These are phyloP conservation scores for Scaptodrosophila lebanonensis DNA, from an alignment of 1,140 invertebrate genomes.

Conservation along the genomic window DNA sequence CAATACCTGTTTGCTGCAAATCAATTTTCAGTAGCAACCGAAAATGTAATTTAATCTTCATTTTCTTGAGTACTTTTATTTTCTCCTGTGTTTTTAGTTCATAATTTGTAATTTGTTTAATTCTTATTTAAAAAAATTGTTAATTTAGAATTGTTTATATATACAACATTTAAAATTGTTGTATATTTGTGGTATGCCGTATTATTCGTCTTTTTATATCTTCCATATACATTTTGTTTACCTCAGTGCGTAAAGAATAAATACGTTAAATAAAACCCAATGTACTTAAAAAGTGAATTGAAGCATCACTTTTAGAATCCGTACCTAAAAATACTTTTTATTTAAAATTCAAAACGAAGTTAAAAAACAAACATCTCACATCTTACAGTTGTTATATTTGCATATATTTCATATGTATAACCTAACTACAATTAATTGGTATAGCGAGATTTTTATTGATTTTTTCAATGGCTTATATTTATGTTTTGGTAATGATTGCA, in stretches of 20 bases:
- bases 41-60: slow-evolving; percentile 11
- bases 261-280: no score
- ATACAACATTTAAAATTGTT: neutral
- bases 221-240: no score
- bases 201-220: no score
- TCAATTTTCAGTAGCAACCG: slow-evolving; percentile 12
- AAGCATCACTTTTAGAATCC: no score
- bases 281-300: no score
- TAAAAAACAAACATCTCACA: slow-evolving; percentile 17
- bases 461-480: slow-evolving; percentile 9
- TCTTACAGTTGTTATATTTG: no score
- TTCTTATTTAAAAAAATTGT: slow-evolving; percentile 8
- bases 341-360: slow-evolving; percentile 6
- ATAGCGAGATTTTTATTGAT: slow-evolving; percentile 32
- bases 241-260: no score
- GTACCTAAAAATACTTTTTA: no score
- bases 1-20: slow-evolving; percentile 17
- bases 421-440: slow-evolving; percentile 50
- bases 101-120: slow-evolving; percentile 8
- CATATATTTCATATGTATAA: slow-evolving; percentile 31
- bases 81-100: slow-evolving; percentile 20
- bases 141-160: neutral
- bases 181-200: slow-evolving; percentile 3
- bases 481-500: no score
- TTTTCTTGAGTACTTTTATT: slow-evolving; percentile 21